Conservation (phyloP, 2,888 invertebrate genomes). For the Habroteleia sp. region DNA sequence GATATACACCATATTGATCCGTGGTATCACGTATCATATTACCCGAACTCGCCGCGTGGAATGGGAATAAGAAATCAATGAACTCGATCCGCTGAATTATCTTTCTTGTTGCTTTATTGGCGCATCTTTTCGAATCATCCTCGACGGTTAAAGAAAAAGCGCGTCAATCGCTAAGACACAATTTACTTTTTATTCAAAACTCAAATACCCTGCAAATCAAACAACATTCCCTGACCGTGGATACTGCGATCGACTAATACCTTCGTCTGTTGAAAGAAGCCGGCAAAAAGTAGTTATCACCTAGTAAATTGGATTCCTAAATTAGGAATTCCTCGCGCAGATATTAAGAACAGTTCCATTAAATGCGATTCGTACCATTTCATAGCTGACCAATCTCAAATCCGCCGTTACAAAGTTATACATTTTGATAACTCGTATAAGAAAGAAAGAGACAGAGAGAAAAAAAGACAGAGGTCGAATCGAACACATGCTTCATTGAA, state of each 20-base stretch:
- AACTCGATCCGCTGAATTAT: constrained; percentile 26
- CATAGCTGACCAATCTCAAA: constrained; percentile 5
- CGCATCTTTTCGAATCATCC: constrained; percentile 15
- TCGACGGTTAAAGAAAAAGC: constrained; percentile 10
- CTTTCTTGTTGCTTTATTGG: constrained; percentile 17
- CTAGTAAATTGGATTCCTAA: constrained; percentile 27
- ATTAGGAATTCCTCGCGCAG: constrained; percentile 13
- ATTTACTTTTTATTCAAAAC: constrained; percentile 38
- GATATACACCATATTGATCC: constrained; percentile 46
- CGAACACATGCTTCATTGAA: no score
- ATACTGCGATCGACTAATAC: constrained; percentile 5
- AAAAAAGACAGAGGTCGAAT: no score
- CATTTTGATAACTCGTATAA: no score
- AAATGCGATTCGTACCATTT: not conserved
- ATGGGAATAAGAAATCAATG: constrained; percentile 39
- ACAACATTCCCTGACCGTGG: constrained; percentile 12
- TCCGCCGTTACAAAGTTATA: constrained; percentile 7
- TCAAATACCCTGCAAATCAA: constrained; percentile 26
- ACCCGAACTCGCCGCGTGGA: constrained; percentile 10
- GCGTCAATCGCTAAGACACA: constrained; percentile 20
- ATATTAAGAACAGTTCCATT: constrained; percentile 20
- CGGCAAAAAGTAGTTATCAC: constrained; percentile 23
- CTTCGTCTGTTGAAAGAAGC: constrained; percentile 3
- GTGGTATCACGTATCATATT: constrained; percentile 40
- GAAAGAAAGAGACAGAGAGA: no score